phyloP scores from a whole-genome alignment of 2,113 vertebrate genomes.

The Gallinago undulata region DNA sequence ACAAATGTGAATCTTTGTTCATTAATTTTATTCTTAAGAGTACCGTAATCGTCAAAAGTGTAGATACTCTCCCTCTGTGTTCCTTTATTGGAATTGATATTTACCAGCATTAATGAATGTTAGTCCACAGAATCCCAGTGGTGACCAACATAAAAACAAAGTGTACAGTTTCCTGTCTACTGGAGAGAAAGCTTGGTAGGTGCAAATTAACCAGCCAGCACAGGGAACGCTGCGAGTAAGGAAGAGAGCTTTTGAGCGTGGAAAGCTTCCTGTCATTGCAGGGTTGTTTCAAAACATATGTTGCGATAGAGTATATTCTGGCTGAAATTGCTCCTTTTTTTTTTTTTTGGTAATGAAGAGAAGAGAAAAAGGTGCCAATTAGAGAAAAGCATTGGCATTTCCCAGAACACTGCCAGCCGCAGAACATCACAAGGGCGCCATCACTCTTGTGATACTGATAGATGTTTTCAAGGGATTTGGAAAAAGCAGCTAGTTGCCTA shows the following conservation, averaged over 20 bases:
- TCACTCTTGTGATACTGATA: neutral
- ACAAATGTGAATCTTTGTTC: conserved; percentile 62
- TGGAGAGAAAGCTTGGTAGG: neutral
- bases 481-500: neutral
- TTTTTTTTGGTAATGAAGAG: neutral
- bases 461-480: neutral
- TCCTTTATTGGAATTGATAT: neutral
- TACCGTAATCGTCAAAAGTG: neutral
- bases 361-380: neutral
- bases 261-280: neutral
- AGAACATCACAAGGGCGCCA: neutral
- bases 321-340: neutral
- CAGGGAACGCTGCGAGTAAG: neutral
- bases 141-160: neutral
- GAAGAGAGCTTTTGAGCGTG: neutral
- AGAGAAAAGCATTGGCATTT: conserved; percentile 5
- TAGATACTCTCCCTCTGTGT: neutral
- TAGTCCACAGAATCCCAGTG: neutral
- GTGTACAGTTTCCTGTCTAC: neutral
- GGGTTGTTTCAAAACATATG: neutral
- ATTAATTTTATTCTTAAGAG: neutral
- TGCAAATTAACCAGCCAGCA: neutral
- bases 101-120: neutral
- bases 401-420: neutral
- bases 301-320: neutral